phyloP scores from a whole-genome alignment of 1,140 invertebrate genomes.

The Papilio aristodemus region DNA sequence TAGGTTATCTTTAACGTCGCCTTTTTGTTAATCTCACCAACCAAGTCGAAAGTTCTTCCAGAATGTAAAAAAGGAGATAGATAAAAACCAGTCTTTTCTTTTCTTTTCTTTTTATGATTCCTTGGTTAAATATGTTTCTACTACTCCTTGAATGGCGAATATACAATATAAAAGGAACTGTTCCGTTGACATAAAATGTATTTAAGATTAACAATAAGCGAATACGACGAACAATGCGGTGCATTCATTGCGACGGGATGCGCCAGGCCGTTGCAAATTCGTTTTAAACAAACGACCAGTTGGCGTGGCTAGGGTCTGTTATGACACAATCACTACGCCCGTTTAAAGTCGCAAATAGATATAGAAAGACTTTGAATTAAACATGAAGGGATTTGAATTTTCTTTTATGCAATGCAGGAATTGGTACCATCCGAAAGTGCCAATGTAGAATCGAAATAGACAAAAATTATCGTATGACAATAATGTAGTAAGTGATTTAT shows the following conservation, averaged over 20 bases:
- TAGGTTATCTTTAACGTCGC: too few species aligned
- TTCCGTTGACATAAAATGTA: constrained; percentile 14
- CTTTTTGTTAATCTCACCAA: too few species aligned
- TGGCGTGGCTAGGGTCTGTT: constrained; percentile 75
- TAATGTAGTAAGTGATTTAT: too few species aligned
- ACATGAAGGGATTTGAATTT: constrained; percentile 16
- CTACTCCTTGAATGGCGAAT: too few species aligned
- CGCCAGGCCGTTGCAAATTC: constrained; percentile 29
- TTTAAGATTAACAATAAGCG: constrained; percentile 15
- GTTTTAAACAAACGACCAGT: constrained; percentile 69
- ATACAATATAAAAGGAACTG: too few species aligned
- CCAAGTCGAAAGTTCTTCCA: too few species aligned
- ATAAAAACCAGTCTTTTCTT: too few species aligned
- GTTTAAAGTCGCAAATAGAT: constrained; percentile 13
- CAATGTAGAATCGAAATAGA: not conserved
- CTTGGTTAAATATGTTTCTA: too few species aligned
- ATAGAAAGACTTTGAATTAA: constrained; percentile 21
- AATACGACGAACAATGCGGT: constrained; percentile 6
- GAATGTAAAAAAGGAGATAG: too few species aligned
- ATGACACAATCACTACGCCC: constrained; percentile 54
- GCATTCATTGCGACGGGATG: not conserved
- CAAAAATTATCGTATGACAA: too few species aligned
- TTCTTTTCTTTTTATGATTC: too few species aligned
- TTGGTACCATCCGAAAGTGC: not conserved
- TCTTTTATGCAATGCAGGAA: constrained; percentile 9